A percentile compares a stretch with the other conserved stretches of the same genome.
Conservation (phyloP, 2,113 vertebrate genomes). For the Sarotherodon lohbergeri region DNA sequence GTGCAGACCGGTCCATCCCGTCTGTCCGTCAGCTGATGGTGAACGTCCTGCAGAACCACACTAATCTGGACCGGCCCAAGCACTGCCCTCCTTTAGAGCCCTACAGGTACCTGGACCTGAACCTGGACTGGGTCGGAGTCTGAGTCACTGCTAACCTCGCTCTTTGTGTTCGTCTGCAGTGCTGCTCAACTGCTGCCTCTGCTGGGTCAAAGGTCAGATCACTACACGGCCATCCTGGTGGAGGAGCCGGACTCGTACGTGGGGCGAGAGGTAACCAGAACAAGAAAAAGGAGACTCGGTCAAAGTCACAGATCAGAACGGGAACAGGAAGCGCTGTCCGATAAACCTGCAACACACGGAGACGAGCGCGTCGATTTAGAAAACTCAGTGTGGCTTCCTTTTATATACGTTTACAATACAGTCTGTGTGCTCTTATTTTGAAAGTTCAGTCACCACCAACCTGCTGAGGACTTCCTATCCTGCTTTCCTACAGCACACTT, state of each 20-base stretch:
- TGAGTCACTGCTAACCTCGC: neutral
- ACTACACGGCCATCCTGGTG: conserved; percentile 44
- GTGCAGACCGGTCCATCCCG: conserved; percentile 79
- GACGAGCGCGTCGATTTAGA: neutral
- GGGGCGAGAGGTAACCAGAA: conserved; percentile 45
- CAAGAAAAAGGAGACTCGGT: too few species aligned
- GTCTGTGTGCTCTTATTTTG: neutral
- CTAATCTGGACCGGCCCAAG: conserved; percentile 68
- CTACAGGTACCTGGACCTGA: conserved; percentile 56
- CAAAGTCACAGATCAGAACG: neutral
- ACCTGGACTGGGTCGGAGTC: neutral
- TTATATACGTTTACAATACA: neutral
- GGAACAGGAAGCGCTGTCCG: neutral
- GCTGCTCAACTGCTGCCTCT: conserved; percentile 47
- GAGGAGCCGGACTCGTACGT: conserved; percentile 52
- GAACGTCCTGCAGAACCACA: conserved; percentile 89
- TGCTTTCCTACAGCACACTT: neutral
- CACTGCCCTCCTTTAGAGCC: conserved; percentile 78
- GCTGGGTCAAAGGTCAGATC: conserved; percentile 50
- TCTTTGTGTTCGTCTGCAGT: neutral
- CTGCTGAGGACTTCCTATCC: neutral
- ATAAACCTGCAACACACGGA: neutral
- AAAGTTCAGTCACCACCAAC: neutral
- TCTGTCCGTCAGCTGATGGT: conserved; percentile 85
- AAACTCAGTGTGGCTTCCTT: neutral